A percentile compares a stretch with the other conserved stretches of the same genome.
Conservation (phyloP, 2,888 invertebrate species). For the Torymus texanus region DNA sequence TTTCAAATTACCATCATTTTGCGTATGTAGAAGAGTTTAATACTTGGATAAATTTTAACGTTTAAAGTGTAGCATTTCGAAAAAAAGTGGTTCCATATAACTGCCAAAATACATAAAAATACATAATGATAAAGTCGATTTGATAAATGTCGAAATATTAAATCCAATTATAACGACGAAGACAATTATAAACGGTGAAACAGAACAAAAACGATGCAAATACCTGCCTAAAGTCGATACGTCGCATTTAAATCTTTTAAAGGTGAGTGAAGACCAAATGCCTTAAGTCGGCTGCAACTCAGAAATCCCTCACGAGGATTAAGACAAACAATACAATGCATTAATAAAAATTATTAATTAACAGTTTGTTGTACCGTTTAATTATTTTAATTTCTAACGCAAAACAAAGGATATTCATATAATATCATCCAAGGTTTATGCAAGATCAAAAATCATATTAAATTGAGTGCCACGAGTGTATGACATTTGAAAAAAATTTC, state of each 20-base stretch:
- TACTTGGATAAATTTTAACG: conserved; percentile 9
- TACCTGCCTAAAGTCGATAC: conserved; percentile 37
- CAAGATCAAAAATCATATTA: no score
- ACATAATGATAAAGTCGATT: conserved; percentile 13
- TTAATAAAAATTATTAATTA: background rate
- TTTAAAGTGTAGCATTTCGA: conserved; percentile 22
- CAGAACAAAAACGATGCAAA: background rate
- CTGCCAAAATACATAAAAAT: conserved; percentile 34
- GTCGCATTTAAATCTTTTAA: conserved; percentile 35
- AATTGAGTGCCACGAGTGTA: no score
- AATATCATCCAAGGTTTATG: no score
- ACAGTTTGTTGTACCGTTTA: no score
- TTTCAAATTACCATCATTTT: no score
- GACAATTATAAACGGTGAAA: background rate
- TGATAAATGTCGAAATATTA: conserved; percentile 10
- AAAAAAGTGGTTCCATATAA: conserved; percentile 28
- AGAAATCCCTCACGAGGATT: background rate
- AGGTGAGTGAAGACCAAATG: conserved; percentile 36
- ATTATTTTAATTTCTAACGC: background rate
- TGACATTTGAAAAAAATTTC: no score
- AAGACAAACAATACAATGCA: conserved; percentile 1
- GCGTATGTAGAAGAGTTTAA: background rate
- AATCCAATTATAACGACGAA: conserved; percentile 11
- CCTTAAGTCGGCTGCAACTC: conserved; percentile 20
- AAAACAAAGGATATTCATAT: no score